Evolutionary conservation across 2,113 vertebrate genomes (phyloP).

Genomic region (Tachysurus vachellii): DNA sequence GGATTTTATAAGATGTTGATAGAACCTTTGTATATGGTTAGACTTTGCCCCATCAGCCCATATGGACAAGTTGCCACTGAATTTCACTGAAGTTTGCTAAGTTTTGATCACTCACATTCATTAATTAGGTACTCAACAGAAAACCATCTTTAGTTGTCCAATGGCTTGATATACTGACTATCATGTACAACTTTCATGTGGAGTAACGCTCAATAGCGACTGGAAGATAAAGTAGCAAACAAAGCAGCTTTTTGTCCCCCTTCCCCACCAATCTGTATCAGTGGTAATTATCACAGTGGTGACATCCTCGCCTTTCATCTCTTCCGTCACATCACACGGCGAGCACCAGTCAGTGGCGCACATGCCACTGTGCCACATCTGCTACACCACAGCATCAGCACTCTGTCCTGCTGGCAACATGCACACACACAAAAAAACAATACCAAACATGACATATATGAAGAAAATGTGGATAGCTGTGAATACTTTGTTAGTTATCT

Average conservation of each 20-base stretch:
- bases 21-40: not conserved
- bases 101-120: not conserved
- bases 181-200: not conserved
- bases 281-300: slow-evolving; percentile 52
- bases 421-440: not conserved
- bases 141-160: not conserved
- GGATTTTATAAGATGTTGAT: not conserved
- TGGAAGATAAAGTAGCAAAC: slow-evolving; percentile 46
- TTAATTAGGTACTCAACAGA: not conserved
- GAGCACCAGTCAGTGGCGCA: slow-evolving; percentile 40
- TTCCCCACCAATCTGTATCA: slow-evolving; percentile 40
- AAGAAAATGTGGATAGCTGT: not conserved
- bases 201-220: slow-evolving; percentile 30
- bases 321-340: slow-evolving; percentile 50
- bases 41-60: not conserved
- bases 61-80: not conserved
- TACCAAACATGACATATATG: not conserved
- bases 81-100: not conserved
- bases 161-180: not conserved
- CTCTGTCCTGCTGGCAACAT: slow-evolving; percentile 40
- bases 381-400: slow-evolving; percentile 31
- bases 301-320: slow-evolving; percentile 59
- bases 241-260: slow-evolving; percentile 44
- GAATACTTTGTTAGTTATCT: not conserved
- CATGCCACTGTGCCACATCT: slow-evolving; percentile 52